Evolutionary conservation across 2,113 vertebrate genomes (phyloP).

Genomic region (Pterocles burchelli): DNA sequence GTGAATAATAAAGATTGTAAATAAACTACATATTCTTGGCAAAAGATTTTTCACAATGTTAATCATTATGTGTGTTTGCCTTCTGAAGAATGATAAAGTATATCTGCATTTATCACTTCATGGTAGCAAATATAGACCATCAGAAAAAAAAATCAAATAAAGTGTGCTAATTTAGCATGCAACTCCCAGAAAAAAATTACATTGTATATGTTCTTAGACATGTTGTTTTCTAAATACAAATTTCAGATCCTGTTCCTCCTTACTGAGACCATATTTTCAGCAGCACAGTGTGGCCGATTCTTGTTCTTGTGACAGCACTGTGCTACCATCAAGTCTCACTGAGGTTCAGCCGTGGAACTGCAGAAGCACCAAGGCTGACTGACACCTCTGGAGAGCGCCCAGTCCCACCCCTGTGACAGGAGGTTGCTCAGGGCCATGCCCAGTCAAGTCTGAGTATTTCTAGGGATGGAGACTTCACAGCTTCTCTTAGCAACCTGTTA

Average conservation of each 20-base stretch:
- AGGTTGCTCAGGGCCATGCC: neutral
- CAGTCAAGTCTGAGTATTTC: neutral
- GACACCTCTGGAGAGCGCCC: neutral
- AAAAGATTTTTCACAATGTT: constrained; percentile 21
- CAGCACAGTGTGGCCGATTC: neutral
- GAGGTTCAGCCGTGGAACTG: neutral
- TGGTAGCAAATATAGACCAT: neutral
- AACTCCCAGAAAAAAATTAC: neutral
- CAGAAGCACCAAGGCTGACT: neutral
- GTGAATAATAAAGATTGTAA: constrained; percentile 13
- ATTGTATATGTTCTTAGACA: neutral
- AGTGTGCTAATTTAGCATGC: neutral
- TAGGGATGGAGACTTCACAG: neutral
- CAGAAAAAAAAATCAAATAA: neutral
- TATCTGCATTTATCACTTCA: neutral
- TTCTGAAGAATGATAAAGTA: neutral
- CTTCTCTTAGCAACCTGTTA: neutral
- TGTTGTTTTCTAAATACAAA: neutral
- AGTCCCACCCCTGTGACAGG: neutral
- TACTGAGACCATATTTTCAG: neutral
- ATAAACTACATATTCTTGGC: constrained; percentile 7
- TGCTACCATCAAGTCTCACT: neutral
- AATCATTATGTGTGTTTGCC: constrained; percentile 2
- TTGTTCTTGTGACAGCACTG: neutral
- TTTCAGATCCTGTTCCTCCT: neutral